Conservation (phyloP, 2,113 vertebrate genomes). For the Eptatretus burgeri region DNA sequence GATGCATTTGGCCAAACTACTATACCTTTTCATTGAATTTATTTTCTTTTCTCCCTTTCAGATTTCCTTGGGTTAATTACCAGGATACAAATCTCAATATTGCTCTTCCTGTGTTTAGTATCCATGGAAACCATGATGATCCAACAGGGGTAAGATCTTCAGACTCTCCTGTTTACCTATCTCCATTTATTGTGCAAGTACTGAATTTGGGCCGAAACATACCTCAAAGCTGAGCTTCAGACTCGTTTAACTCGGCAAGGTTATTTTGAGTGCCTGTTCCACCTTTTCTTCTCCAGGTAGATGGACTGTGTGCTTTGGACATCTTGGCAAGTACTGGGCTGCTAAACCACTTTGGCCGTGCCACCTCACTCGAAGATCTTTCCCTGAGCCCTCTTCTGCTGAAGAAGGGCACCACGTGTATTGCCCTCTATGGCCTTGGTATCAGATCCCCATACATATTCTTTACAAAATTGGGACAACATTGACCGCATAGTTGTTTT, state of each 20-base stretch:
- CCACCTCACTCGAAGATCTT: constrained; percentile 53
- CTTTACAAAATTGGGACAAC: too few species aligned
- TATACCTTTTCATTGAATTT: not conserved
- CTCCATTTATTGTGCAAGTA: not conserved
- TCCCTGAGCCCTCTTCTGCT: constrained; percentile 66
- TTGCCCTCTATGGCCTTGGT: constrained; percentile 79
- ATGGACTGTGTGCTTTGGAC: constrained; percentile 65
- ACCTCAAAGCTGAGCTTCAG: not conserved
- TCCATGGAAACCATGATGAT: constrained; percentile 95
- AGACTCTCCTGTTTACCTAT: not conserved
- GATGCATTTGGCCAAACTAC: too few species aligned
- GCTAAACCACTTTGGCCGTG: constrained; percentile 75
- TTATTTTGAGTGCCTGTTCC: not conserved
- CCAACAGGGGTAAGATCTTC: constrained; percentile 60
- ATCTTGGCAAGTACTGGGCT: constrained; percentile 61
- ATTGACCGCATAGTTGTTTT: too few species aligned
- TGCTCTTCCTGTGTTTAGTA: constrained; percentile 70
- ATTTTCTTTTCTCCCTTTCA: constrained; percentile 14
- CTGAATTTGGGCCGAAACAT: not conserved
- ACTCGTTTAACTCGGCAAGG: too few species aligned
- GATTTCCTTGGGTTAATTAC: constrained; percentile 96
- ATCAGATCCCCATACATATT: constrained; percentile 9
- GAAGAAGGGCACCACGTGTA: constrained; percentile 54
- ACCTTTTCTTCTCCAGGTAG: constrained; percentile 24
- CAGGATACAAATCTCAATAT: constrained; percentile 79